Conservation (phyloP, 1,140 invertebrate species). For the Pteromalus puparum region DNA sequence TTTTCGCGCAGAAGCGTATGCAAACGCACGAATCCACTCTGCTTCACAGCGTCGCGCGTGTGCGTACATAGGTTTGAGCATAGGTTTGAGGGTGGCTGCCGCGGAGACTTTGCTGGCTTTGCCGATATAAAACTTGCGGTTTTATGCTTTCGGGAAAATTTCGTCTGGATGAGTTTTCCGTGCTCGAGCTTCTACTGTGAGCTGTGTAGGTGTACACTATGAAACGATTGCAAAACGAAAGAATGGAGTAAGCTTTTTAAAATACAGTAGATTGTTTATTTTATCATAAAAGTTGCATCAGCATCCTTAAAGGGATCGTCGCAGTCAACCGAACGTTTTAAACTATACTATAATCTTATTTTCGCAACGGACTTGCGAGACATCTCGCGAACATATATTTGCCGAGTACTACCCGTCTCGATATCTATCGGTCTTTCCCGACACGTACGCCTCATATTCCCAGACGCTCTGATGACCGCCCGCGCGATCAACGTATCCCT, state of each 20-base stretch:
- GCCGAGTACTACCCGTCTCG: not conserved
- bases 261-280: not conserved
- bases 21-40: slow-evolving; percentile 49
- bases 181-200: not conserved
- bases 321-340: not conserved
- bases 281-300: not conserved
- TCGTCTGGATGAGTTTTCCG: slow-evolving; percentile 14
- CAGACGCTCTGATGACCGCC: not conserved
- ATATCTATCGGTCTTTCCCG: too few relatives aligned
- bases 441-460: too few relatives aligned
- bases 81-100: slow-evolving; percentile 12
- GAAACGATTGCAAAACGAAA: not conserved
- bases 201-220: not conserved
- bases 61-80: not conserved
- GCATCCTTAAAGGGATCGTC: not conserved
- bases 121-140: slow-evolving; percentile 41
- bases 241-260: not conserved
- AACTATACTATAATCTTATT: not conserved
- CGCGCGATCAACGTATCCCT: not conserved
- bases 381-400: slow-evolving; percentile 37
- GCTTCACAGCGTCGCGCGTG: not conserved
- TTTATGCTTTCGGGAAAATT: slow-evolving; percentile 36
- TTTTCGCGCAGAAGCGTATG: slow-evolving; percentile 20
- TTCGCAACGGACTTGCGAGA: not conserved
- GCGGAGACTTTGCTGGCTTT: not conserved